A percentile compares a stretch with the other conserved stretches of the same genome.
phyloP scores from a whole-genome alignment of 2,888 invertebrate species.

The Oligia fasciuncula region DNA sequence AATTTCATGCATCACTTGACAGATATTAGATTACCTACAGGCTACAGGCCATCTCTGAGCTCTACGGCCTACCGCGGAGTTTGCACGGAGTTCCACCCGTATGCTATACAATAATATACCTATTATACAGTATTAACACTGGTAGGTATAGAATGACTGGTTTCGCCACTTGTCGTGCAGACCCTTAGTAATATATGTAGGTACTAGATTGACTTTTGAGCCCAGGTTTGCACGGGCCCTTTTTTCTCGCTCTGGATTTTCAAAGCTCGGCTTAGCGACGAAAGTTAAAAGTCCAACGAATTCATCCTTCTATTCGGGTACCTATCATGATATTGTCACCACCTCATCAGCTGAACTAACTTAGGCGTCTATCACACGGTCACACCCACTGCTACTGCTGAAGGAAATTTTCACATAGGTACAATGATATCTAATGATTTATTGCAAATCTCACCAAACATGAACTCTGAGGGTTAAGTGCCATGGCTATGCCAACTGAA shows the following conservation, averaged over 20 bases:
- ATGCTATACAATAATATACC: neutral
- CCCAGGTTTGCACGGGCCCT: neutral
- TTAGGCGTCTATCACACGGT: neutral
- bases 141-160: neutral
- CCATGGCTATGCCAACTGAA: no score
- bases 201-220: neutral
- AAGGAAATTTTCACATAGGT: neutral
- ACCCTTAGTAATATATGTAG: no score
- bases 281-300: neutral
- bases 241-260: neutral
- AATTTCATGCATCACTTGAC: constrained; percentile 87
- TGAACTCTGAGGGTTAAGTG: neutral
- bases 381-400: neutral
- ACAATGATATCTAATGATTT: neutral
- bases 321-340: neutral
- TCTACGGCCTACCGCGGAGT: constrained; percentile 77
- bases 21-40: constrained; percentile 81
- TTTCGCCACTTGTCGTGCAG: neutral
- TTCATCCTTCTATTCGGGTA: no score
- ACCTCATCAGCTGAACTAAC: neutral
- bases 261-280: neutral
- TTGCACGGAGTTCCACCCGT: constrained; percentile 15
- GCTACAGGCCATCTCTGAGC: constrained; percentile 68
- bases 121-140: neutral
- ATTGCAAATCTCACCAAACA: neutral